A percentile compares a stretch with the other conserved stretches of the same genome.
Evolutionary conservation across 2,113 vertebrate genomes (phyloP).

Genomic region (Mobula hypostoma): DNA sequence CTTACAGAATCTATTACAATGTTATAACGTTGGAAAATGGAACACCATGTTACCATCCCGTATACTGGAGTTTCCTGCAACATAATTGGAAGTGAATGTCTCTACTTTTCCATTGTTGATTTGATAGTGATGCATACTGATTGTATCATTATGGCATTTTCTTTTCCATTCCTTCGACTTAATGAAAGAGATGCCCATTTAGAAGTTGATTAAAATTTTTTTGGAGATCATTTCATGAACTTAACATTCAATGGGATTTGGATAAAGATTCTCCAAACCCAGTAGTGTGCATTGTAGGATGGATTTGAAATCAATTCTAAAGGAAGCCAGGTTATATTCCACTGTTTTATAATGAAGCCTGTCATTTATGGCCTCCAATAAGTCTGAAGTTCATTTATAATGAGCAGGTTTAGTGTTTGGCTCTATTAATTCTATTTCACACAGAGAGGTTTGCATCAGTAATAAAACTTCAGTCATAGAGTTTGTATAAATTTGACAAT

Average conservation of each 20-base stretch:
- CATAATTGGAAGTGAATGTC: neutral
- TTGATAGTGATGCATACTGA: neutral
- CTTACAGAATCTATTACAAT: neutral
- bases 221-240: neutral
- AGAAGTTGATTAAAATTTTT: neutral
- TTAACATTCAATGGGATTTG: neutral
- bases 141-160: neutral
- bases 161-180: neutral
- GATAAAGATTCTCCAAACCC: neutral
- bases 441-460: neutral
- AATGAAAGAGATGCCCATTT: neutral
- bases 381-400: neutral
- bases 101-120: neutral
- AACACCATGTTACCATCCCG: neutral
- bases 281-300: neutral
- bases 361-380: neutral
- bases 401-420: neutral
- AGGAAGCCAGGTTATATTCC: neutral
- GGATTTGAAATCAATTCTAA: neutral
- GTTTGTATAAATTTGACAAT: neutral
- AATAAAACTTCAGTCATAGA: neutral
- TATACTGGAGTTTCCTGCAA: neutral
- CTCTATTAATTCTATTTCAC: neutral
- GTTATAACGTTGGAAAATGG: neutral
- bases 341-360: neutral